A percentile compares a stretch with the other conserved stretches of the same genome.
Conservation (phyloP, 2,113 vertebrate species). For the Myrmecophaga tridactyla region DNA sequence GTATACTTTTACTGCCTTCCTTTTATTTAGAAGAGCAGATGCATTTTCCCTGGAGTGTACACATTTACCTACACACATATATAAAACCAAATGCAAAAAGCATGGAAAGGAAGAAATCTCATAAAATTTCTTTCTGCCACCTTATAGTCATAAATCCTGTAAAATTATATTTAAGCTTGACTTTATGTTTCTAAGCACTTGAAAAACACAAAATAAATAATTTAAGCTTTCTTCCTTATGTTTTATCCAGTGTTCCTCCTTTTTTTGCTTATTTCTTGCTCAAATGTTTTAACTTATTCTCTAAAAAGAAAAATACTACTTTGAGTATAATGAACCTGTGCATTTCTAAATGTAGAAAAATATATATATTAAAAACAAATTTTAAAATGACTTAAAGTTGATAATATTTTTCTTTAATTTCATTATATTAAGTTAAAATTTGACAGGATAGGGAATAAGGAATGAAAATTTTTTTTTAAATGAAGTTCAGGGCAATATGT, state of each 20-base stretch:
- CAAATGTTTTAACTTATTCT: not conserved
- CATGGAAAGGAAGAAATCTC: not conserved
- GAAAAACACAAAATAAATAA: not conserved
- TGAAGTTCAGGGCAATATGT: not conserved
- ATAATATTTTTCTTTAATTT: not conserved
- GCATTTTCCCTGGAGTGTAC: fast-evolving
- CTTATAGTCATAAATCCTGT: not conserved
- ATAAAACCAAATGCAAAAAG: not conserved
- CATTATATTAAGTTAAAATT: not conserved
- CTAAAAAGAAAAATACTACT: not conserved
- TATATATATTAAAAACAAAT: not conserved
- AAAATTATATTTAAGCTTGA: not conserved
- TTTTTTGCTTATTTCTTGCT: not conserved
- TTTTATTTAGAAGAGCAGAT: not conserved
- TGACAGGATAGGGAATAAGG: not conserved
- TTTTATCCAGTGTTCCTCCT: not conserved
- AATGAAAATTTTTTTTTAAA: not conserved
- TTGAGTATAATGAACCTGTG: not conserved
- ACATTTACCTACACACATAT: not conserved
- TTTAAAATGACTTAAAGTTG: not conserved
- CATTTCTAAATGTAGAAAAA: not conserved
- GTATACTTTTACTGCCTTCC: not conserved
- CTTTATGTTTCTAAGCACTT: not conserved
- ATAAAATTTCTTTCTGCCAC: not conserved
- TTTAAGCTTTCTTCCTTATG: not conserved